phyloP scores from a whole-genome alignment of 64 coral and sea anemone genomes.

The Catalaphyllia jardinei region DNA sequence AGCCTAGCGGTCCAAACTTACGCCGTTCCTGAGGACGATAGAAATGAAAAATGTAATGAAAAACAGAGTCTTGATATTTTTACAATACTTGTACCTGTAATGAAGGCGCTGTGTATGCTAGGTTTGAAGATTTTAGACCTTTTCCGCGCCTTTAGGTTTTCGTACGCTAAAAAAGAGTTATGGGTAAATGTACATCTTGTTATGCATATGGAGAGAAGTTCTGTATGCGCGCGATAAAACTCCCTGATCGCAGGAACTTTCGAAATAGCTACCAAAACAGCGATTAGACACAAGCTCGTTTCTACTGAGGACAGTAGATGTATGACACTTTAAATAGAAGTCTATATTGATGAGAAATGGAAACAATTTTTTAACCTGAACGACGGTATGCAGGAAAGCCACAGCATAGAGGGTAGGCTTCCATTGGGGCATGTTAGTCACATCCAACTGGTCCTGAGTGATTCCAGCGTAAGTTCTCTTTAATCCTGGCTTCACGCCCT shows the following conservation, averaged over 20 bases:
- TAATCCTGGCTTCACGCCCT: conserved; percentile 95
- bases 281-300: too few relatives aligned
- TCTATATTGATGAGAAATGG: background rate
- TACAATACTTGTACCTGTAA: too few relatives aligned
- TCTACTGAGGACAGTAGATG: too few relatives aligned
- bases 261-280: too few relatives aligned
- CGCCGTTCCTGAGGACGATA: conserved; percentile 71
- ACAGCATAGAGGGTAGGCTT: conserved; percentile 95
- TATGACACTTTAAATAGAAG: too few relatives aligned
- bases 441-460: conserved; percentile 92
- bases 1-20: conserved; percentile 95
- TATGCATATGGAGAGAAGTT: background rate
- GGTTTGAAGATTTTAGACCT: too few relatives aligned
- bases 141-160: too few relatives aligned
- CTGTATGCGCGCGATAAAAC: background rate
- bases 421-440: conserved; percentile 88
- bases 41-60: background rate
- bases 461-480: conserved; percentile 98
- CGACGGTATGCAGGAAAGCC: conserved; percentile 93
- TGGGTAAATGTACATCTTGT: too few relatives aligned
- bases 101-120: too few relatives aligned
- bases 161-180: too few relatives aligned
- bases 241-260: too few relatives aligned
- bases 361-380: conserved; percentile 70
- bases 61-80: too few relatives aligned